Evolutionary conservation across 1,140 invertebrate species (phyloP), one percentile per base, ranked within the genome.

Genomic region (Drosophila ananassae): DNA sequence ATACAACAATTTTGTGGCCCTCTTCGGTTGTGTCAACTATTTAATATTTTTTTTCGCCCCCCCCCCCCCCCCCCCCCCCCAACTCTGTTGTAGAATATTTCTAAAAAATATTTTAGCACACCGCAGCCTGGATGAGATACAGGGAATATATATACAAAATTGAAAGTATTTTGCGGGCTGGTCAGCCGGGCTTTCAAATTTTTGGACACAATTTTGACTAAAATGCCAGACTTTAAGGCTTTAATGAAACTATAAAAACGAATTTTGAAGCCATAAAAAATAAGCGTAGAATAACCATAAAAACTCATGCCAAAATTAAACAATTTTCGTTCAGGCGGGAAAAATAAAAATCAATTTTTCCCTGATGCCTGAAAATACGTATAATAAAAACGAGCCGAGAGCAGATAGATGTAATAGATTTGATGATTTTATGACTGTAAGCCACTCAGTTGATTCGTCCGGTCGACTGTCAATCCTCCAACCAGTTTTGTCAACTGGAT

Each of bases 401-500:
- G 52, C 9, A 10, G 48, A 51, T 37, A 59, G 57, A 22, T 64
- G 81, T 85, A 84, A 84, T 84, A 80, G 81, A 71, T 85, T 85
- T 85, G 68, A 85, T 81, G 81, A 84, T 85, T 77, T 85, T 85
- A 85, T 51, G 77, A 71, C 63, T 60, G 24, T 76, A 79, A 83
- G 80, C 76, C 80, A 83, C 79, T 83, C 77, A 79, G 50, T 37
- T 62, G 56, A 55, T 46, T 66, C 50, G 68, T 67, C 51, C 63
- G 50, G 64, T 75, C 69, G 50, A 61, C 75, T 74, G 64, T 68
- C 66, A 54, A 32, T 50, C 44, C 53, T 39, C 64, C 76, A 69
- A 69, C 64, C 57, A 60, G 61, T 77, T 55, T 64, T 77, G 67
- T 77, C 74, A 79, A 75, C 64, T 50, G 64, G 17, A 55, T 64